Evolutionary conservation across 1,140 invertebrate genomes (phyloP).

Genomic region (Halotydeus destructor): DNA sequence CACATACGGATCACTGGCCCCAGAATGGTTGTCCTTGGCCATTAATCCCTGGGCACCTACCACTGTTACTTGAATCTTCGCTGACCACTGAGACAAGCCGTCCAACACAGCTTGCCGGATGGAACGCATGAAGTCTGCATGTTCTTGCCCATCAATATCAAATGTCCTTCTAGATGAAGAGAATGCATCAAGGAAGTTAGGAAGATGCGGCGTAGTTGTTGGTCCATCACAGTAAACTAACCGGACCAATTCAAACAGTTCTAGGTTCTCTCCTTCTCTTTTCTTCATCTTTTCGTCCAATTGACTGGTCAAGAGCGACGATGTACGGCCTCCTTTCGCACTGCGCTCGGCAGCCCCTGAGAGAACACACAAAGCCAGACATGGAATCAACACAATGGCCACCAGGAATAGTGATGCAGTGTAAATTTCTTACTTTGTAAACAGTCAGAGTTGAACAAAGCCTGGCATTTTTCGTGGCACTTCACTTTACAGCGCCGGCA

Average conservation of each 20-base stretch:
- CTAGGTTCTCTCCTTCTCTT: conserved; percentile 84
- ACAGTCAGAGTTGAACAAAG: conserved; percentile 98
- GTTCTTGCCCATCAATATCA: conserved; percentile 76
- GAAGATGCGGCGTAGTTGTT: too few species aligned
- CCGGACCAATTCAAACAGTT: conserved; percentile 97
- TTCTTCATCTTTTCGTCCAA: conserved; percentile 98
- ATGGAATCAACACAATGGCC: too few species aligned
- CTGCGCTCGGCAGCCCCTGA: too few species aligned
- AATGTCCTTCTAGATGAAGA: too few species aligned
- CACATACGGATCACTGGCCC: conserved; percentile 98
- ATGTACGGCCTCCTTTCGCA: too few species aligned
- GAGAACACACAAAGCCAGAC: too few species aligned
- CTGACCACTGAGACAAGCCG: conserved; percentile 99
- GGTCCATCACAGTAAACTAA: too few species aligned
- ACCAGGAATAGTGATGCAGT: too few species aligned
- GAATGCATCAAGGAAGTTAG: too few species aligned
- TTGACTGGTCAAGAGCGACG: neutral
- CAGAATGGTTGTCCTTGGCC: conserved; percentile 99
- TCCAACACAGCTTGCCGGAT: conserved; percentile 97
- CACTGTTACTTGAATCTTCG: conserved; percentile 82
- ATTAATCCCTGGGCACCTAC: conserved; percentile 99
- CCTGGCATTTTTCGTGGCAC: conserved; percentile 99
- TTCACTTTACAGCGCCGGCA: conserved; percentile 98
- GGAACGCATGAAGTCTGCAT: conserved; percentile 84
- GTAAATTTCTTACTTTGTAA: conserved; percentile 89